Percentiles rank a stretch among this genome's conserved stretches.
phyloP scores from a whole-genome alignment of 2,888 invertebrate genomes.

The Lypha dubia region DNA sequence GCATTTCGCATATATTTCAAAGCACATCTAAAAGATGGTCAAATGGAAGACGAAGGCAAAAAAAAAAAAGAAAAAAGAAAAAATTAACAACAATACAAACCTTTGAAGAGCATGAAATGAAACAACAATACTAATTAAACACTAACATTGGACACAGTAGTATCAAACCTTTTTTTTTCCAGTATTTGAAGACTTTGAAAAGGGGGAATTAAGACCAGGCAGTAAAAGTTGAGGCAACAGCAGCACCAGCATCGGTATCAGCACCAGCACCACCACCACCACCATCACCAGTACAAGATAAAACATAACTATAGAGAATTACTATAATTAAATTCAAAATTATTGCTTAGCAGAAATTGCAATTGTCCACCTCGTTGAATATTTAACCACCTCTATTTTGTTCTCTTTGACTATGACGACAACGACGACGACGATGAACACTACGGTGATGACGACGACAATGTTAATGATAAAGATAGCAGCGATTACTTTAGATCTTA shows the following conservation, averaged over 20 bases:
- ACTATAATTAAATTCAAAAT: conserved; percentile 82
- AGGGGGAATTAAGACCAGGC: conserved; percentile 1
- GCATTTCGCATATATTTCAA: conserved; percentile 65
- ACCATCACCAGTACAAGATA: conserved; percentile 55
- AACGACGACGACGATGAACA: neutral
- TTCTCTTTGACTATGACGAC: conserved; percentile 9
- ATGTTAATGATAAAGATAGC: too few species aligned
- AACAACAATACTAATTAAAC: conserved; percentile 53
- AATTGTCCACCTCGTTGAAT: conserved; percentile 80
- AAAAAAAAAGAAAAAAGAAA: neutral
- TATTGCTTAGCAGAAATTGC: conserved; percentile 81
- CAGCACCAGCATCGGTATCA: conserved; percentile 45
- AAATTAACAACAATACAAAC: neutral
- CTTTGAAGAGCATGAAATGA: neutral
- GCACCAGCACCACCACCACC: conserved; percentile 34
- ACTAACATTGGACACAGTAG: conserved; percentile 24
- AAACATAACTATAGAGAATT: conserved; percentile 75
- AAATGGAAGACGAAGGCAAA: neutral
- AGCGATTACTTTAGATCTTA: conserved; percentile 50
- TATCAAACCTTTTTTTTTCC: conserved; percentile 6
- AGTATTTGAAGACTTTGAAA: neutral
- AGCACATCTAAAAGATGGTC: conserved; percentile 32
- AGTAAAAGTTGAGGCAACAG: conserved; percentile 12
- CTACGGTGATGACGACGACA: conserved; percentile 12
- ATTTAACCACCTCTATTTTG: conserved; percentile 51